Percentiles rank a stretch among this genome's conserved stretches.
Conservation (phyloP, 2,113 vertebrate genomes). For the Anser brachyrhynchus region DNA sequence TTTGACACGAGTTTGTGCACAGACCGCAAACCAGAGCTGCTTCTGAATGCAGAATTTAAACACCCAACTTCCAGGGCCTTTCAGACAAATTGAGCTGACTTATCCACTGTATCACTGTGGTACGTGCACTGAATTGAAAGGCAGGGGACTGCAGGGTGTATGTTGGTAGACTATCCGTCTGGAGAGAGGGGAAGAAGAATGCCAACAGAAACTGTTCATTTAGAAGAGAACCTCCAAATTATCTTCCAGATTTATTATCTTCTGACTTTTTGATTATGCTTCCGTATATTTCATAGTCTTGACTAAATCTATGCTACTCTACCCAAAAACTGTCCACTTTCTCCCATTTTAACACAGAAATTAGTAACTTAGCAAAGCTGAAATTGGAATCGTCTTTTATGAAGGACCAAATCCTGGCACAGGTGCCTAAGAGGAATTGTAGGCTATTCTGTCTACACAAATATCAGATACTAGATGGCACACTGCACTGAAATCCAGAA, state of each 20-base stretch:
- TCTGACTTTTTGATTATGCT: neutral
- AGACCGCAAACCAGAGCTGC: neutral
- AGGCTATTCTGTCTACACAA: neutral
- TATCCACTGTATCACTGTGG: neutral
- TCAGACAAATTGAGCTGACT: neutral
- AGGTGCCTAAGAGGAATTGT: neutral
- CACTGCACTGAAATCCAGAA: neutral
- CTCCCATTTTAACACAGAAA: neutral
- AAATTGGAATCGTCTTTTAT: neutral
- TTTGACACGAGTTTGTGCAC: neutral
- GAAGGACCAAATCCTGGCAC: neutral
- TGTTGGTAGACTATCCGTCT: neutral
- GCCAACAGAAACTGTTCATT: neutral
- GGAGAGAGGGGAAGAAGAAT: neutral
- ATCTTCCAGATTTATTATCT: neutral
- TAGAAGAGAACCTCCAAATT: neutral
- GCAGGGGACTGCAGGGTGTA: neutral
- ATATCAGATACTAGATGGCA: neutral
- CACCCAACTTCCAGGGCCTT: neutral
- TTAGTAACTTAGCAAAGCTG: neutral
- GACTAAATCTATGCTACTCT: neutral
- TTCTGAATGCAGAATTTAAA: slow-evolving; percentile 3
- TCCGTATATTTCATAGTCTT: neutral
- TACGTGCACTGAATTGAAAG: neutral
- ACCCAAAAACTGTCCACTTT: neutral